Evolutionary conservation across 2,888 invertebrate species (phyloP), one percentile per base, ranked within the genome.

Genomic region (Gymnosoma rotundatum): DNA sequence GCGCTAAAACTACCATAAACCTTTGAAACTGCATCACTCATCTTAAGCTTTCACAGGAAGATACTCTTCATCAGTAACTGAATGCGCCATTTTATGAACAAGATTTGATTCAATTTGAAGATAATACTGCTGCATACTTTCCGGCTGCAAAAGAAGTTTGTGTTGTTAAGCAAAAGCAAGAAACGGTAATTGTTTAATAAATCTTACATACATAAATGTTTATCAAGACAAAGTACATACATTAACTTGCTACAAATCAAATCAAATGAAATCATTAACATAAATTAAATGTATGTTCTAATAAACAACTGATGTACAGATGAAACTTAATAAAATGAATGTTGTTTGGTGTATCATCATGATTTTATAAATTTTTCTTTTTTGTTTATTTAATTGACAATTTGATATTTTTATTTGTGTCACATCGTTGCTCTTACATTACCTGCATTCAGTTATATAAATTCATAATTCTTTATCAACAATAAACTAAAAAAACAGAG

Each of bases 271-370:
- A 48, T 69, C 78, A 78, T 69, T 69, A 54, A 67, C 63, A 78
- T 78, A 56, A 32, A 21, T 54, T 61, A 58, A 48, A 60, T 60
- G 36, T 78, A 52, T 52, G n/a, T 14, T 42, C 1, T 42, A 32
- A 42, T 42, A 42, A 42, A 42, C 10, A 12, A 42, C 42, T 42
- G 4, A 42, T 42, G 42, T 42, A 42, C 12, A 42, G 12, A 10
- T 42, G 52, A 42, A 32, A 20, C 54, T 36, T 50, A 69, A 56
- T n/a, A 67, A 70, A 81, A 81, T 82, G 81, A 75, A 70, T 82
- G 81, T 76, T 82, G 81, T 82, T 75, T 82, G 81, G 75, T 81
- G 75, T 81, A 81, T 75, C 67, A 81, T 81, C 69, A 70, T 69
- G 32, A 66, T 42, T 73, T 42, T 8, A 42, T 16, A 45, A 54